Base-by-base conservation (phyloP, 2,113 vertebrate genomes). In the Condylura cristata region DNA sequence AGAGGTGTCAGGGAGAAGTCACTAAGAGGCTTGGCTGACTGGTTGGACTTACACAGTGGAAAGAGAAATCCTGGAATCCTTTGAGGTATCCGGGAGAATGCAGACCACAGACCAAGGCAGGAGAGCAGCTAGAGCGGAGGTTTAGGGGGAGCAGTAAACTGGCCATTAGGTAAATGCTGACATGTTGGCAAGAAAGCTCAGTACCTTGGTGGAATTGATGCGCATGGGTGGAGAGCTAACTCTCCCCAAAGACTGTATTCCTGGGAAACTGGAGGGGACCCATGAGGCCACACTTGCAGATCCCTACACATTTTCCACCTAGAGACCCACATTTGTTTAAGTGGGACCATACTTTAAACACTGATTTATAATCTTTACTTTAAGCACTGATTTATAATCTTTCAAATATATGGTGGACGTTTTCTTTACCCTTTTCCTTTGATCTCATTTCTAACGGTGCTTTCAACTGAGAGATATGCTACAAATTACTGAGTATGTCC, bases 211-310 rank as follows among this genome's bases (percentile, higher is more conserved):
- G 79, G 8, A 32, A 34, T 0, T 3, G 48, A 82, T 30, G 26
- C 22, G 5, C n/a, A 17, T 6, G 14, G 39, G 56, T 17, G 3
- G 20, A 46, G 41, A 30, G 12, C 41, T 0, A 8, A 24, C 68
- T 30, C 22, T 34, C 13, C 56, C 24, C 71, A 34, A 79, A 87
- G 76, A 14, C 66, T 3, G 0, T 1, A 5, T 56, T 20, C 72
- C 30, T 5, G 32, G 60, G 39, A 44, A 46, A 18, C 12, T 7
- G 63, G 39, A 63, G 26, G 34, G 10, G 66, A 37, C 20, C 11
- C 41, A 2, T 22, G 39, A 44, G 60, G 34, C n/a, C 2, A 0
- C 9, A 1, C 1, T 14, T 3, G 4, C 28, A 10, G 9, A 2
- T 22, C 20, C 26, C 22, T 20, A 28, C 0, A 0, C 24, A 37